A percentile compares a stretch with the other conserved stretches of the same genome.
These are phyloP conservation scores for Apodemia hepburni DNA, from an alignment of 2,888 invertebrate genomes.

Conservation along the genomic window DNA sequence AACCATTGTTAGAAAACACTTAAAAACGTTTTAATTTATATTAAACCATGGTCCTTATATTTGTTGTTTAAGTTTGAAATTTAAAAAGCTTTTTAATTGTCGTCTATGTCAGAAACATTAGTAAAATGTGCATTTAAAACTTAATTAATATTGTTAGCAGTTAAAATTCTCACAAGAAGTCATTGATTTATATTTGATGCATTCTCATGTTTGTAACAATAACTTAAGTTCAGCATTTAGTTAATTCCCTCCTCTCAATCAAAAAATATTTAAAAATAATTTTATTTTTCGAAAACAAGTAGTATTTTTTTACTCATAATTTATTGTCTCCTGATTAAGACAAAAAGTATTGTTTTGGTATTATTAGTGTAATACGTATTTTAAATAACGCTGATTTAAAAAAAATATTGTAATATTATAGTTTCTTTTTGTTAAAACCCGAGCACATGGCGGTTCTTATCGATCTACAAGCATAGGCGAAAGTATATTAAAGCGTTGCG, in stretches of 20 bases:
- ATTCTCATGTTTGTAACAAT: neutral
- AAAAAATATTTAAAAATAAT: too few species aligned
- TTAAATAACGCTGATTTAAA: slow-evolving; percentile 3
- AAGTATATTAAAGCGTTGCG: neutral
- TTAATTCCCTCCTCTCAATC: too few species aligned
- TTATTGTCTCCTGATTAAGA: neutral
- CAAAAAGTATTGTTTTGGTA: slow-evolving; percentile 13
- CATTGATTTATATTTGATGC: neutral
- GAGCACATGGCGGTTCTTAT: neutral
- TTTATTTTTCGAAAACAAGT: neutral
- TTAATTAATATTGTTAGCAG: slow-evolving; percentile 53
- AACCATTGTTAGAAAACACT: neutral
- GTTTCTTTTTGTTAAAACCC: slow-evolving; percentile 1
- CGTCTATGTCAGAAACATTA: slow-evolving; percentile 49
- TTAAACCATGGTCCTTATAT: slow-evolving; percentile 23
- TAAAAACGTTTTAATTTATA: neutral
- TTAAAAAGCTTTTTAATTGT: slow-evolving; percentile 45
- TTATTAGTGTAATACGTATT: slow-evolving; percentile 10
- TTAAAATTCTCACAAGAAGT: slow-evolving; percentile 41
- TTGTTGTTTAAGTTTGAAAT: slow-evolving; percentile 29
- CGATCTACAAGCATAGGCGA: neutral
- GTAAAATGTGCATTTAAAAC: slow-evolving; percentile 59
- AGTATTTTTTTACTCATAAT: slow-evolving; percentile 9
- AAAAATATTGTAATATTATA: neutral
- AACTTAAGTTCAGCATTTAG: too few species aligned